Evolutionary conservation across 2,113 vertebrate genomes (phyloP).

Genomic region (Bubo bubo): DNA sequence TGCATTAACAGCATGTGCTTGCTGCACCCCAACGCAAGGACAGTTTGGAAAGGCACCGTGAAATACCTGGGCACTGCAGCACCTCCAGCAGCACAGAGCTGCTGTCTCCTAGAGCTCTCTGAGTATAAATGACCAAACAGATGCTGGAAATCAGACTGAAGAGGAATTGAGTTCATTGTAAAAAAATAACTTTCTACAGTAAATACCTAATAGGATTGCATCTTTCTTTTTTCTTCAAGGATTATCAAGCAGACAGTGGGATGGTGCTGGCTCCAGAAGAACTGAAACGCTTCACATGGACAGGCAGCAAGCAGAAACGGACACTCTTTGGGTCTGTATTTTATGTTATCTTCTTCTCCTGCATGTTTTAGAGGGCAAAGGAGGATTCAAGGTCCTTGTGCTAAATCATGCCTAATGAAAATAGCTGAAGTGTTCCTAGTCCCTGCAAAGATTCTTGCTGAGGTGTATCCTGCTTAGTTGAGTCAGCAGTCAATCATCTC

Average conservation of each 20-base stretch:
- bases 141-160: not conserved
- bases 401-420: not conserved
- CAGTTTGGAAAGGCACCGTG: not conserved
- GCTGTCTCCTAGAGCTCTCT: not conserved
- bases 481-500: not conserved
- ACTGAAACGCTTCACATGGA: slow-evolving; percentile 81
- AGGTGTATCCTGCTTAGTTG: not conserved
- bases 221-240: slow-evolving; percentile 69
- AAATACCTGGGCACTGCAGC: not conserved
- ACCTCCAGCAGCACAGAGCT: not conserved
- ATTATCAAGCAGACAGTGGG: slow-evolving; percentile 82
- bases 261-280: slow-evolving; percentile 85
- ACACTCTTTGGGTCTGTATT: slow-evolving; percentile 69
- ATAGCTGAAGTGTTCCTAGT: not conserved
- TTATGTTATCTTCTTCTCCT: not conserved
- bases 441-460: not conserved
- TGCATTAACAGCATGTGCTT: not conserved
- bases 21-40: not conserved
- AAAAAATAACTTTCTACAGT: not conserved
- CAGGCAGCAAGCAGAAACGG: slow-evolving; percentile 72
- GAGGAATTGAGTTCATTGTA: not conserved
- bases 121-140: fast-evolving
- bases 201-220: not conserved
- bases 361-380: not conserved
- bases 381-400: not conserved